Percentiles rank a stretch among this genome's conserved stretches.
These are phyloP conservation scores for Benitochromis conjunctus DNA, from an alignment of 2,113 vertebrate genomes.

Conservation along the genomic window DNA sequence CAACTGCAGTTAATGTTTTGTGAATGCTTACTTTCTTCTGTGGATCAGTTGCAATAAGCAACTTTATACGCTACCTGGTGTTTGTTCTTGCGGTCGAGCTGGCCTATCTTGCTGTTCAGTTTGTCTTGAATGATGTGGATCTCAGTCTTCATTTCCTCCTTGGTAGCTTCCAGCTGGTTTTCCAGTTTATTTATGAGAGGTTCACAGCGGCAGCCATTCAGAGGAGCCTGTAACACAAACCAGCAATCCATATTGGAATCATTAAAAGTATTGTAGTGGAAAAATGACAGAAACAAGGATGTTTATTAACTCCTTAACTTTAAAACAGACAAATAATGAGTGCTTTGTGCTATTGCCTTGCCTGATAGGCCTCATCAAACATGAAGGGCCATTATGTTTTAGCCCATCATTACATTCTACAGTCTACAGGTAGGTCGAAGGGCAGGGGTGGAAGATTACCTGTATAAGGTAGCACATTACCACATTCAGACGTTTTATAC, in stretches of 20 bases:
- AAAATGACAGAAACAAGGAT: neutral
- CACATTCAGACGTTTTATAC: no score
- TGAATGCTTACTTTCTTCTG: neutral
- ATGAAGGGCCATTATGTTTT: no score
- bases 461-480: no score
- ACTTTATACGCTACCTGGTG: constrained; percentile 79
- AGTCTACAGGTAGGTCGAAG: no score
- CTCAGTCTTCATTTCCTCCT: constrained; percentile 94
- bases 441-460: no score
- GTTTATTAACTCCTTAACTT: no score
- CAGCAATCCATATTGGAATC: neutral
- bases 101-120: constrained; percentile 90
- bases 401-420: no score
- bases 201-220: constrained; percentile 94
- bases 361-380: no score
- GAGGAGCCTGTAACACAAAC: constrained; percentile 79
- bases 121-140: constrained; percentile 87
- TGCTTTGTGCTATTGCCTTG: no score
- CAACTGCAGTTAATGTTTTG: neutral
- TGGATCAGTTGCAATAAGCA: neutral
- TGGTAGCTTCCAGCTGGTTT: constrained; percentile 91
- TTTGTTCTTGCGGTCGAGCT: constrained; percentile 87
- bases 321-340: no score
- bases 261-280: neutral
- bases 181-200: constrained; percentile 92